A percentile compares a stretch with the other conserved stretches of the same genome.
Conservation (phyloP, 2,113 vertebrate species). For the Tyto alba region DNA sequence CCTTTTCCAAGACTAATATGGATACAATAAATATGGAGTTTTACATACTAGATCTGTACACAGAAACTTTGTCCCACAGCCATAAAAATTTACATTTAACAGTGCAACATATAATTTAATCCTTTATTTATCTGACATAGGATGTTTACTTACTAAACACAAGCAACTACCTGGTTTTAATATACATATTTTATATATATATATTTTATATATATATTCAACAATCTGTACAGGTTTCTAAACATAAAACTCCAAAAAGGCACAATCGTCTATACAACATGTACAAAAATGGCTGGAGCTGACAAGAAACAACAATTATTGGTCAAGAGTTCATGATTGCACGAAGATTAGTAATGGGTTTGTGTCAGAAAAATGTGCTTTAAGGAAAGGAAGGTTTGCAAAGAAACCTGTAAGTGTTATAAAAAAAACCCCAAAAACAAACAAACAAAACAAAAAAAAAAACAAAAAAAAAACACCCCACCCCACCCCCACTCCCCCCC, state of each 20-base stretch:
- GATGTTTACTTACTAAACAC: constrained; percentile 86
- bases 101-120: constrained; percentile 94
- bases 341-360: constrained; percentile 88
- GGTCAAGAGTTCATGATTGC: constrained; percentile 96
- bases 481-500: too few relatives aligned
- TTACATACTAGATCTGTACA: constrained; percentile 98
- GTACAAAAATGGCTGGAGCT: constrained; percentile 92
- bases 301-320: constrained; percentile 89
- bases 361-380: constrained; percentile 98
- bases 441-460: too few relatives aligned
- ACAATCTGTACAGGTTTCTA: constrained; percentile 93
- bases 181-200: constrained; percentile 83
- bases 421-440: constrained; percentile 58
- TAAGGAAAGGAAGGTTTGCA: constrained; percentile 81
- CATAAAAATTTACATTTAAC: constrained; percentile 97
- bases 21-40: constrained; percentile 97
- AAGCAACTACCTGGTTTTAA: constrained; percentile 87
- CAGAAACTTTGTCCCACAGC: constrained; percentile 89
- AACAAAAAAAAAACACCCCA: too few relatives aligned
- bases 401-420: constrained; percentile 87
- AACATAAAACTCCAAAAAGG: constrained; percentile 97
- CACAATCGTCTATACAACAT: constrained; percentile 99
- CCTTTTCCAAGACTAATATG: constrained; percentile 92
- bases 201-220: constrained; percentile 77
- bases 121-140: constrained; percentile 82